Evolutionary conservation across 2,888 invertebrate genomes (phyloP), one percentile per base, ranked within the genome.

Genomic region (Thymelicus lineola): DNA sequence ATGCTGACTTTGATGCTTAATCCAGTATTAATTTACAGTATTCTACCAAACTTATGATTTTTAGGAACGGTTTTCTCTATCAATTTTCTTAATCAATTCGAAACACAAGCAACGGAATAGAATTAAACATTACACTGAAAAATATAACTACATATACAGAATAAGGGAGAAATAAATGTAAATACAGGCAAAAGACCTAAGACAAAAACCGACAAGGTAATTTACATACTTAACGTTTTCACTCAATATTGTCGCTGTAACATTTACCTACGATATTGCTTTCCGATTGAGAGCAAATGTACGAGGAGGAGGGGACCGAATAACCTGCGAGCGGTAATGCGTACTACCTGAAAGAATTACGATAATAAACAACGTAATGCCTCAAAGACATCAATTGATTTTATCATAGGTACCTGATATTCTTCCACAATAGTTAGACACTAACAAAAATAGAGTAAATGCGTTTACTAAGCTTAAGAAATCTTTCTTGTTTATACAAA

Each of bases 231-330:
- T 36, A 66, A 66, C 59, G 50, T 66, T 66, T 66, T 36, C 48
- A 66, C 59, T 55, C 60, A 50, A 61, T 67, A 61, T 67, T 61
- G 53, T 67, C 53, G 28, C 45, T 53, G 53, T 61, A 67, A 53
- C 36, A 66, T 66, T 66, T 66, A 59, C 53, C 60, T 53, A 67
- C 60, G 55, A 61, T 61, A 67, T 67, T 67, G 53, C 61, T 53
- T 61, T 61, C 45, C 28, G 58, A 67, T 61, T 60, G 67, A 61
- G 61, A 61, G 61, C 42, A 61, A 61, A 61, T n/a, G 45, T n/a
- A 28, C 42, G 35, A 42, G 45, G 60, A 38, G 64, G 58, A 15
- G 7, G 45, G 35, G 38, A 15, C 60, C 53, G 61, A 45, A 55
- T 67, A 67, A 67, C 57, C 12, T 65, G 53, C 35, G 65, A 28